Evolutionary conservation across 2,888 invertebrate genomes (phyloP).

Genomic region (Ichneumon xanthorius): DNA sequence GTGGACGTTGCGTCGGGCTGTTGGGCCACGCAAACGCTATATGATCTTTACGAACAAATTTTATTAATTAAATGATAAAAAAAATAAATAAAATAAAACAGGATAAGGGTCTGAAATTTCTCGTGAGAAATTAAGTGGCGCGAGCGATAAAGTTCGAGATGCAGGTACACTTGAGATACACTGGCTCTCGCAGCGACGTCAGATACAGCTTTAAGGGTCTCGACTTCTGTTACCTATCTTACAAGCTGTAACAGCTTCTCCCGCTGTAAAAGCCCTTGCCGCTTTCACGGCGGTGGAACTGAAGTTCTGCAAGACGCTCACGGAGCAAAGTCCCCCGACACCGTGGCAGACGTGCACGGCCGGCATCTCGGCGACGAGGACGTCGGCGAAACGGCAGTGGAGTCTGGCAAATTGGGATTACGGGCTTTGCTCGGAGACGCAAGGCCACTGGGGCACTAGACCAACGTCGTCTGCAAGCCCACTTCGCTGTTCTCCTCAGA

Average conservation of each 20-base stretch:
- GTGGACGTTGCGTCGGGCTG: neutral
- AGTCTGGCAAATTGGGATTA: slow-evolving; percentile 70
- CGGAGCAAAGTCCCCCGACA: slow-evolving; percentile 60
- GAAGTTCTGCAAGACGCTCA: slow-evolving; percentile 31
- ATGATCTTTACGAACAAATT: neutral
- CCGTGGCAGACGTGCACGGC: slow-evolving; percentile 53
- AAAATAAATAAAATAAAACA: neutral
- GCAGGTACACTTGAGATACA: slow-evolving; percentile 44
- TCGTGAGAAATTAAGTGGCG: slow-evolving; percentile 31
- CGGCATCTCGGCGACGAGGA: slow-evolving; percentile 56
- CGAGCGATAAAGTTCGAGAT: slow-evolving; percentile 43
- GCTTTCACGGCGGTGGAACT: slow-evolving; percentile 30
- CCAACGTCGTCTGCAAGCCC: slow-evolving; percentile 57
- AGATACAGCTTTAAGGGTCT: slow-evolving; percentile 43
- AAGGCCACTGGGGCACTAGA: slow-evolving; percentile 72
- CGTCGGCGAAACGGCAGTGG: slow-evolving; percentile 69
- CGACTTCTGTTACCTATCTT: slow-evolving; percentile 29
- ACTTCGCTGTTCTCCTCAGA: slow-evolving; percentile 15
- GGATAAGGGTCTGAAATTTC: neutral
- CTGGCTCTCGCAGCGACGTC: slow-evolving; percentile 35
- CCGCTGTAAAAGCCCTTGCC: slow-evolving; percentile 61
- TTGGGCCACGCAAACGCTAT: neutral
- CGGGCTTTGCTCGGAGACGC: slow-evolving; percentile 63
- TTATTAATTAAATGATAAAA: neutral
- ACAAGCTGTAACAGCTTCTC: slow-evolving; percentile 46